Evolutionary conservation across 2,797 vertebrate genomes (phyloP), one percentile per base, ranked within the genome.

Genomic region (Echiichthys vipera): DNA sequence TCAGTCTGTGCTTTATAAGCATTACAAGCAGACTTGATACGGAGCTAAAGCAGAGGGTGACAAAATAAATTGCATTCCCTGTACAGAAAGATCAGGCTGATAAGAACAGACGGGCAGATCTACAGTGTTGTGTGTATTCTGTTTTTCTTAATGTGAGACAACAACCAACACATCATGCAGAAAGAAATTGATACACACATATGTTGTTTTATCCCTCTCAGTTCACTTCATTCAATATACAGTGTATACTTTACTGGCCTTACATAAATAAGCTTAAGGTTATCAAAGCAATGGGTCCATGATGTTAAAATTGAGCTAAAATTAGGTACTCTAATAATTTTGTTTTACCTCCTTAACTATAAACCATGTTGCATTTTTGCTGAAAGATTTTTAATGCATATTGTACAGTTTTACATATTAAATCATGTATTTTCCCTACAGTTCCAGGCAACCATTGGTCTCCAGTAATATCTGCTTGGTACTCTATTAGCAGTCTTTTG

Each of bases 101-200:
- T 69, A 45, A 72, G 54, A 84, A 58, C 74, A 78, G 68, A 78
- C 74, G 49, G 63, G 66, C 14, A 59, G 50, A 71, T 71, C 37
- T 43, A 34, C 66, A 40, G 50, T 56, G 61, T 50, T 77, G 57
- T 74, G 46, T 72, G 14, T 47, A 13, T 11, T 46, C 30, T 11
- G 7, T 46, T 73, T 58, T 15, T 9, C 17, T 39, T 49, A 77
- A 66, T 58, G 39, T 53, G 42, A 55, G 29, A 49, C 50, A 67
- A 58, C 54, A 77, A 62, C 61, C 63, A 77, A 8, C 20, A 70
- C 27, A 54, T 63, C 30, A 27, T 50, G 32, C 51, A 58, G 24
- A 18, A 25, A n/a, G 20, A 63, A 62, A 61, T 34, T 34, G 6
- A 14, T 36, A 37, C 30, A 63, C n/a, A 25, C 37, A 70, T 30